Evolutionary conservation across 2,797 vertebrate species (phyloP).

Genomic region (Sebastes diploproa): DNA sequence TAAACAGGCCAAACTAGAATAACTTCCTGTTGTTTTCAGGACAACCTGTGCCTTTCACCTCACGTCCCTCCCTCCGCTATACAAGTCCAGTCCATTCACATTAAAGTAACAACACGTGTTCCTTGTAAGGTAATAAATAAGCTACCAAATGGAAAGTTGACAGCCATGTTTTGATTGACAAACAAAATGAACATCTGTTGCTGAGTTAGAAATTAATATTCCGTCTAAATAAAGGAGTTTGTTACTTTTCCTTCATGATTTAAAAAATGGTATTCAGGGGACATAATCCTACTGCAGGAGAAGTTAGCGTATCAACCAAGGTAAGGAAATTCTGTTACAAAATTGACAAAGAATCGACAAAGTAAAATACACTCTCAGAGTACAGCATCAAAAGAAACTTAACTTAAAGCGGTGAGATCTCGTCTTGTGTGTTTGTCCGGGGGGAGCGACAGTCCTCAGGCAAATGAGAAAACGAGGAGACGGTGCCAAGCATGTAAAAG

Average conservation of each 20-base stretch:
- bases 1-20: background rate
- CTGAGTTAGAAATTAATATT: background rate
- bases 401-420: background rate
- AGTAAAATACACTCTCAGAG: slow-evolving; percentile 16
- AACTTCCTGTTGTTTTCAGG: background rate
- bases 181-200: background rate
- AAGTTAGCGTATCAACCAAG: background rate
- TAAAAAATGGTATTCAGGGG: background rate
- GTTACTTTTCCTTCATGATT: background rate
- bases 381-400: background rate
- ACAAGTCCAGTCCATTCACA: background rate
- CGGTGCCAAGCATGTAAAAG: slow-evolving; percentile 27
- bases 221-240: background rate
- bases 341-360: slow-evolving; percentile 14
- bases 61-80: background rate
- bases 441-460: slow-evolving; percentile 36
- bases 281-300: background rate
- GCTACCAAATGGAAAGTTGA: background rate
- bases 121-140: background rate
- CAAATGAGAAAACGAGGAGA: slow-evolving; percentile 30
- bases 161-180: background rate
- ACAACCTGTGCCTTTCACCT: background rate
- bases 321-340: background rate
- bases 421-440: slow-evolving; percentile 22
- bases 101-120: background rate